Conservation (phyloP, 2,113 vertebrate genomes). For the Eulacestoma nigropectus region DNA sequence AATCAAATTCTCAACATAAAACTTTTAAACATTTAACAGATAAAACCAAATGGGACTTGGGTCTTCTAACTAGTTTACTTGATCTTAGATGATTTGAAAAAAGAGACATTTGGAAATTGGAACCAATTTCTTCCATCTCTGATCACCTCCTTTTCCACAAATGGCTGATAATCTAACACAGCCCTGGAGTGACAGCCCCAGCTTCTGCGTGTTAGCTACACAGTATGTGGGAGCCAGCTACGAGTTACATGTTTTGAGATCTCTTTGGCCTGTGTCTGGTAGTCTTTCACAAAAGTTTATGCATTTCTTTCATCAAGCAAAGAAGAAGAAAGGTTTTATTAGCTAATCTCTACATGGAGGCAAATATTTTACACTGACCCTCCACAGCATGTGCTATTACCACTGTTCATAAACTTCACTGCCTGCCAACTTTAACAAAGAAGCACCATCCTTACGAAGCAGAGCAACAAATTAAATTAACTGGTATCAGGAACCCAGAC, state of each 20-base stretch:
- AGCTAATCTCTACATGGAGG: neutral
- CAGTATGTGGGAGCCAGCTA: neutral
- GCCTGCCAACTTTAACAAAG: slow-evolving; percentile 35
- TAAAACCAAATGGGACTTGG: neutral
- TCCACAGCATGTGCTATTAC: slow-evolving; percentile 38
- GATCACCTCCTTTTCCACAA: neutral
- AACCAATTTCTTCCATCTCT: neutral
- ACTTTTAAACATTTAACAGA: neutral
- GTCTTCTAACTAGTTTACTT: neutral
- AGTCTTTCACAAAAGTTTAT: neutral
- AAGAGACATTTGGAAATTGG: neutral
- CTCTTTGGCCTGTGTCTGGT: neutral
- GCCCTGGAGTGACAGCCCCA: neutral
- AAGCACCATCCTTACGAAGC: neutral
- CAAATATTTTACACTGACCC: slow-evolving; percentile 12
- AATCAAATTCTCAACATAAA: neutral
- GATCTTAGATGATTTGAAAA: neutral
- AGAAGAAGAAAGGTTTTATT: slow-evolving; percentile 9
- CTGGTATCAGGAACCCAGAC: neutral
- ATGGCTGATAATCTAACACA: neutral
- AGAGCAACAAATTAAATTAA: slow-evolving; percentile 35
- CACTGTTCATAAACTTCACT: slow-evolving; percentile 29
- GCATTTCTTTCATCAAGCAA: slow-evolving; percentile 3
- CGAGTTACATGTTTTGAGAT: neutral
- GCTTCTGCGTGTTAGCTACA: neutral